Conservation (phyloP, 1,140 invertebrate species). For the Gerris buenoi region DNA sequence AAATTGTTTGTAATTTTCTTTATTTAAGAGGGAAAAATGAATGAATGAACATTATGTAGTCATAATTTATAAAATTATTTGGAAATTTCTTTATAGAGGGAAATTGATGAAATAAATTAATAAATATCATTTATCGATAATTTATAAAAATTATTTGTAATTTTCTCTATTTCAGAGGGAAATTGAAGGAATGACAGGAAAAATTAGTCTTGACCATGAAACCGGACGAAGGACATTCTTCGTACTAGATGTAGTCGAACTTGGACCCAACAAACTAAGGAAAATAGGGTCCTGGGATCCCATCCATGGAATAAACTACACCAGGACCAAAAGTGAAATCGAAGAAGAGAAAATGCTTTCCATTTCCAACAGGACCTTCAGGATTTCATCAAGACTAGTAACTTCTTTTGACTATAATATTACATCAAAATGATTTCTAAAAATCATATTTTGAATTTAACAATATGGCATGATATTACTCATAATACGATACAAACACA, state of each 20-base stretch:
- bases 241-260: constrained; percentile 59
- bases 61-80: too few species aligned
- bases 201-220: constrained; percentile 51
- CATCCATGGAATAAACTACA: constrained; percentile 32
- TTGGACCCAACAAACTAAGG: constrained; percentile 36
- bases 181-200: constrained; percentile 56
- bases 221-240: constrained; percentile 55
- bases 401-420: constrained; percentile 20
- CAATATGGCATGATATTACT: too few species aligned
- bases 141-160: too few species aligned
- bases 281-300: constrained; percentile 48
- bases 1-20: too few species aligned
- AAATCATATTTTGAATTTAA: too few species aligned
- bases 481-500: too few species aligned
- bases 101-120: too few species aligned
- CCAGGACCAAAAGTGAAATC: constrained; percentile 29
- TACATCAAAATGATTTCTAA: too few species aligned
- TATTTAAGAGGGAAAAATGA: too few species aligned
- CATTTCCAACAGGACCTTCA: constrained; percentile 34
- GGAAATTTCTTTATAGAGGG: too few species aligned
- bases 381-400: constrained; percentile 33
- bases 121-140: too few species aligned
- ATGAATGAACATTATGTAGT: too few species aligned
- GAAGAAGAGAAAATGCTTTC: constrained; percentile 31
- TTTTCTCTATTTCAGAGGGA: constrained; percentile 34